Conservation (phyloP, 2,113 vertebrate species). For the Nycticebus coucang region DNA sequence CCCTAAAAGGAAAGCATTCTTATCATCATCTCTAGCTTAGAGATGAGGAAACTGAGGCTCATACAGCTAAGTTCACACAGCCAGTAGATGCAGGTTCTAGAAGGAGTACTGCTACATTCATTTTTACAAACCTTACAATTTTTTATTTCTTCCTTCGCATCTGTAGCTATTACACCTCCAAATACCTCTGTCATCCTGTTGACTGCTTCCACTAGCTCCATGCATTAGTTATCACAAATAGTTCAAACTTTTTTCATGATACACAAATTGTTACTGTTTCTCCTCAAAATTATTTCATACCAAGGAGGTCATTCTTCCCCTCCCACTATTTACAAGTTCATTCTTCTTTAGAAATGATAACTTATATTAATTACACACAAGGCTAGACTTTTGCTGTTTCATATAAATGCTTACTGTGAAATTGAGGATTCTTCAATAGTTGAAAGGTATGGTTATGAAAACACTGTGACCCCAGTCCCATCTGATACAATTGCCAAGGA, state of each 20-base stretch:
- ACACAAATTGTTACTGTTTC: neutral
- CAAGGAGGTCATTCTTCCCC: neutral
- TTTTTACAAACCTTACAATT: neutral
- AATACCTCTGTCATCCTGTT: neutral
- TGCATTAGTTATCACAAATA: conserved; percentile 10
- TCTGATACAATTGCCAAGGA: neutral
- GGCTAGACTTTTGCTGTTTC: neutral
- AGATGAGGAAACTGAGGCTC: neutral
- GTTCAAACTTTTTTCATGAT: conserved; percentile 32
- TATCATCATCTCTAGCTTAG: neutral
- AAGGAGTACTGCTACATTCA: neutral
- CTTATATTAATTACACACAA: neutral
- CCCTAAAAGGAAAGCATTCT: neutral
- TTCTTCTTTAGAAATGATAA: neutral
- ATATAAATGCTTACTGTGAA: neutral
- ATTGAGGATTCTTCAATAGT: neutral
- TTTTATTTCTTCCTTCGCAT: conserved; percentile 17
- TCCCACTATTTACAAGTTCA: neutral
- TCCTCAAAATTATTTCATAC: neutral
- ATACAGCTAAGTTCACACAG: neutral
- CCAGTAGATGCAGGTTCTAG: neutral
- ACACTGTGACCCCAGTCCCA: neutral
- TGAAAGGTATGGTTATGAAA: conserved; percentile 14
- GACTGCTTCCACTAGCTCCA: neutral
- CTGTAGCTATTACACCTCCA: neutral